Evolutionary conservation across 2,888 invertebrate genomes (phyloP).

Genomic region (Orchesellides sinensis): DNA sequence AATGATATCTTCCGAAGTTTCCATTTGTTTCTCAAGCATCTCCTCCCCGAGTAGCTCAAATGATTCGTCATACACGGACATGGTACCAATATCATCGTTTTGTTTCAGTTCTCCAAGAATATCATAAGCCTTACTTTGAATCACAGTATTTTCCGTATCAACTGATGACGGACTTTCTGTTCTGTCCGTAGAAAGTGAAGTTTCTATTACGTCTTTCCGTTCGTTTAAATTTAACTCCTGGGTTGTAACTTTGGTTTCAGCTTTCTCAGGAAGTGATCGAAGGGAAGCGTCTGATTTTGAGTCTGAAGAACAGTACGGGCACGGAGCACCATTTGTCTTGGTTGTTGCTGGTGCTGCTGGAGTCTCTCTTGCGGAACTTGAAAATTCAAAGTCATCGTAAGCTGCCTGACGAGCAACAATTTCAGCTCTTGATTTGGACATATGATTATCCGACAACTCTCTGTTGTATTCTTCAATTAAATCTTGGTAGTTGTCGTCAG

Average conservation of each 20-base stretch:
- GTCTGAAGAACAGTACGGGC: slow-evolving; percentile 57
- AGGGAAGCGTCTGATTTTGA: slow-evolving; percentile 46
- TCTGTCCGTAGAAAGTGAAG: slow-evolving; percentile 49
- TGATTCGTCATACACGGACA: slow-evolving; percentile 34
- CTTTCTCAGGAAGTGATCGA: not conserved
- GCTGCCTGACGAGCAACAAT: slow-evolving; percentile 65
- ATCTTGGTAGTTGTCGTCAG: slow-evolving; percentile 62
- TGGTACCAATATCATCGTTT: slow-evolving; percentile 3
- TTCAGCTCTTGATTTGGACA: slow-evolving; percentile 56
- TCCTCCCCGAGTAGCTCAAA: slow-evolving; percentile 43
- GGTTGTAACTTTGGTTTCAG: not conserved
- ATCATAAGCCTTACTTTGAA: slow-evolving; percentile 57
- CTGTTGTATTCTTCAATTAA: slow-evolving; percentile 59
- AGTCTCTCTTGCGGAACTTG: not conserved
- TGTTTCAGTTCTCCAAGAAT: slow-evolving; percentile 51
- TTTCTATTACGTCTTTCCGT: slow-evolving; percentile 4
- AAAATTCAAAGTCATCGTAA: slow-evolving; percentile 50
- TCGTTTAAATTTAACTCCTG: not conserved
- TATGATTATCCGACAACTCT: slow-evolving; percentile 41
- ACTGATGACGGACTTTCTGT: slow-evolving; percentile 71
- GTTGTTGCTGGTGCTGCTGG: slow-evolving; percentile 2
- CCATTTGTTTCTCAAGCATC: not conserved
- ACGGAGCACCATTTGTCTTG: slow-evolving; percentile 21
- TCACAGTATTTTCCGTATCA: slow-evolving; percentile 70
- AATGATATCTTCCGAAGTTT: slow-evolving; percentile 10